phyloP scores from a whole-genome alignment of 1,140 invertebrate species.

The Drosophila parvula region DNA sequence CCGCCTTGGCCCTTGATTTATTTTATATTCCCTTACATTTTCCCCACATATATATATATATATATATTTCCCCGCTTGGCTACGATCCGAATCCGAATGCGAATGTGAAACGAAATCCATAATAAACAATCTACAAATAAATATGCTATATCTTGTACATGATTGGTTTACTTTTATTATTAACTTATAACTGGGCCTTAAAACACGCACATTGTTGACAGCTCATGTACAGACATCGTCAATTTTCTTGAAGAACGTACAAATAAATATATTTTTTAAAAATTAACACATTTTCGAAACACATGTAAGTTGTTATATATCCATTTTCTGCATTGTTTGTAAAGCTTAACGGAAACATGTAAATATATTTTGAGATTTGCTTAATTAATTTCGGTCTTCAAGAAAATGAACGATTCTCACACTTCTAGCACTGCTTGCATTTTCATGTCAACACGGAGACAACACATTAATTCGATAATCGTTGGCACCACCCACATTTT shows the following conservation, averaged over 20 bases:
- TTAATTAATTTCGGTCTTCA: background rate
- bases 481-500: background rate
- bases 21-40: constrained; percentile 3
- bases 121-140: constrained; percentile 27
- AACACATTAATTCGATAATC: constrained; percentile 1
- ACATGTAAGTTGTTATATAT: background rate
- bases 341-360: background rate
- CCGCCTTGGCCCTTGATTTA: constrained; percentile 11
- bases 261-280: background rate
- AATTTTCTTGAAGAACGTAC: constrained; percentile 1
- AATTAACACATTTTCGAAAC: background rate
- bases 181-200: constrained; percentile 34
- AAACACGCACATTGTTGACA: constrained; percentile 17
- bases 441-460: background rate
- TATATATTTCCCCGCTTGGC: constrained; percentile 17
- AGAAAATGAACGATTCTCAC: background rate
- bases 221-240: constrained; percentile 15
- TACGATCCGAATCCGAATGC: constrained; percentile 40
- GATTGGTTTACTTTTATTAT: constrained; percentile 45
- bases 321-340: background rate
- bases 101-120: constrained; percentile 37
- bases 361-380: background rate
- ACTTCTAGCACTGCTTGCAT: constrained; percentile 6
- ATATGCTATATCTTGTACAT: constrained; percentile 39
- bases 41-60: constrained; percentile 5